These are phyloP conservation scores for Epizoanthus fatuus DNA, from an alignment of 92 coral and sea anemone genomes.

Conservation along the genomic window DNA sequence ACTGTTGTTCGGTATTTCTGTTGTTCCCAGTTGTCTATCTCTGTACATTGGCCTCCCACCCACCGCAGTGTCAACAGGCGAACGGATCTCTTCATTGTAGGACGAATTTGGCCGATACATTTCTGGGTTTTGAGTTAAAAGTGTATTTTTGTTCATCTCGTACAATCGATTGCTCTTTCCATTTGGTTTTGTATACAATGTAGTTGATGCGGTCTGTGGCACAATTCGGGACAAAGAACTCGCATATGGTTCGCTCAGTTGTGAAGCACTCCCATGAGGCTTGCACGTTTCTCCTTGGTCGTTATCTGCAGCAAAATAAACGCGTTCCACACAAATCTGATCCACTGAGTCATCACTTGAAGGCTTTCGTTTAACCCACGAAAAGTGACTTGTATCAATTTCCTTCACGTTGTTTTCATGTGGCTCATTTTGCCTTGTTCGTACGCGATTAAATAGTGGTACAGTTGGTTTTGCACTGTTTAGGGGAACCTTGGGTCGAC, in stretches of 20 bases:
- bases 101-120: no score
- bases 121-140: not conserved
- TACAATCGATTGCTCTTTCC: not conserved
- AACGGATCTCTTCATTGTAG: not conserved
- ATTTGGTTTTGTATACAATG: not conserved
- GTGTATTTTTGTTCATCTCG: not conserved
- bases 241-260: not conserved
- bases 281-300: not conserved
- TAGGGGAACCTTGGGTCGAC: not conserved
- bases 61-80: not conserved
- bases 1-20: not conserved
- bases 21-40: not conserved
- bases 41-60: not conserved
- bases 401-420: not conserved
- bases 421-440: conserved; percentile 13
- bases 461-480: not conserved
- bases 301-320: conserved; percentile 23
- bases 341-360: conserved; percentile 1
- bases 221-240: not conserved
- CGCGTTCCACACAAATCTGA: conserved; percentile 36
- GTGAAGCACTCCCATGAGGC: conserved; percentile 7
- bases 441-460: conserved; percentile 7
- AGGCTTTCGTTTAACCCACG: conserved; percentile 3
- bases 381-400: not conserved
- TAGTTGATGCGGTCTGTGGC: not conserved